Percentiles rank a stretch among this genome's conserved stretches.
These are phyloP conservation scores for Automeris io DNA, from an alignment of 2,888 invertebrate genomes.

Conservation along the genomic window DNA sequence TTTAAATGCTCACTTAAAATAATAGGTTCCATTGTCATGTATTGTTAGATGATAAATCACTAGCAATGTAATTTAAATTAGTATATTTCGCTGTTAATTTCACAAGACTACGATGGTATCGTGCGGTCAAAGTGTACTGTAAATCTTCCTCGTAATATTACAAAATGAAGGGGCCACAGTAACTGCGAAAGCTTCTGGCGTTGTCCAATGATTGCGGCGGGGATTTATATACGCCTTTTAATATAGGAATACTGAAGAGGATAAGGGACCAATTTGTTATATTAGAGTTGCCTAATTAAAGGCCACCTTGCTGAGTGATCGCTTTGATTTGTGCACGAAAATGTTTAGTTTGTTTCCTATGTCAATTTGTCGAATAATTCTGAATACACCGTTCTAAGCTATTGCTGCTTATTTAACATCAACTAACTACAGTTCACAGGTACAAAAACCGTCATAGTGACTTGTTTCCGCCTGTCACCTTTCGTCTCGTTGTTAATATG, in stretches of 20 bases:
- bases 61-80: background rate
- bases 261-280: conserved; percentile 44
- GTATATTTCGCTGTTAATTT: conserved; percentile 4
- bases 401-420: no score
- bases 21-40: no score
- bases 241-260: conserved; percentile 25
- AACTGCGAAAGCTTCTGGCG: conserved; percentile 35
- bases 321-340: background rate
- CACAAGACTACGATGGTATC: conserved; percentile 5
- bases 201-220: conserved; percentile 42
- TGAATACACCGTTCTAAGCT: no score
- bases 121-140: conserved; percentile 8
- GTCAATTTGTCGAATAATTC: no score
- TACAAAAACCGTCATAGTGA: no score
- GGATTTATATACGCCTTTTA: conserved; percentile 45
- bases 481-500: no score
- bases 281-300: conserved; percentile 33
- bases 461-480: no score
- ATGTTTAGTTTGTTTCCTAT: no score
- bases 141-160: conserved; percentile 38
- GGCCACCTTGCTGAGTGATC: background rate
- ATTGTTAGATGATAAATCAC: no score
- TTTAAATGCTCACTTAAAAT: no score
- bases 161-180: conserved; percentile 32
- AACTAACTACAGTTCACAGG: no score